Conservation (phyloP, 2,888 invertebrate genomes). For the Pediacus dermestoides region DNA sequence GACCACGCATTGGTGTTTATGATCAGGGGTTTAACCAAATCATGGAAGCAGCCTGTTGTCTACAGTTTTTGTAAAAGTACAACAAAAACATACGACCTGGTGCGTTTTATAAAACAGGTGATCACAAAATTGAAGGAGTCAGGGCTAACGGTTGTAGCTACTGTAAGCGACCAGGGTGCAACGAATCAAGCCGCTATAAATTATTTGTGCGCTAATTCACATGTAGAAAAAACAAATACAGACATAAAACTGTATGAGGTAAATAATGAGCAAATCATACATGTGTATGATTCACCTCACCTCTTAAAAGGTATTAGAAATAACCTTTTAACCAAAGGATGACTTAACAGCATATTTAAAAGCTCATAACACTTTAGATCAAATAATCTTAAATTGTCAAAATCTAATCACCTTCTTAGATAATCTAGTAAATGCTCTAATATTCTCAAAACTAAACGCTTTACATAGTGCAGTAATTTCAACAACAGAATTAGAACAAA, state of each 20-base stretch:
- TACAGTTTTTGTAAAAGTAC: slow-evolving; percentile 25
- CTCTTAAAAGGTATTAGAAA: background rate
- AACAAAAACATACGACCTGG: slow-evolving; percentile 18
- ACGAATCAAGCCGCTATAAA: slow-evolving; percentile 28
- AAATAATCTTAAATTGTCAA: no score
- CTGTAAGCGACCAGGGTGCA: slow-evolving; percentile 34
- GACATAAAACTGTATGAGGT: no score
- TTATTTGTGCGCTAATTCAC: no score
- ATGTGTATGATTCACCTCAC: slow-evolving; percentile 1
- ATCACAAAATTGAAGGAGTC: slow-evolving; percentile 20
- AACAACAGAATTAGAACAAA: no score
- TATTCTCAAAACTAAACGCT: no score
- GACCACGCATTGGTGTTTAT: slow-evolving; percentile 33
- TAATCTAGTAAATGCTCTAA: no score
- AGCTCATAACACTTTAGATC: no score
- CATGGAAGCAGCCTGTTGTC: slow-evolving; percentile 31
- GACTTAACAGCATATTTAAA: no score
- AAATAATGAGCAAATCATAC: background rate
- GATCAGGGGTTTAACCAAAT: slow-evolving; percentile 23
- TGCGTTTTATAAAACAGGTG: slow-evolving; percentile 18
- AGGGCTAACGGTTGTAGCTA: slow-evolving; percentile 30
- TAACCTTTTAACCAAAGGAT: background rate
- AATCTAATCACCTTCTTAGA: no score
- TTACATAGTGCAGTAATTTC: no score
- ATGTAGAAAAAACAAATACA: no score